These are phyloP conservation scores for Tethya wilhelma DNA, from an alignment of 37 sponge, comb jelly and placozoan genomes.

Conservation along the genomic window DNA sequence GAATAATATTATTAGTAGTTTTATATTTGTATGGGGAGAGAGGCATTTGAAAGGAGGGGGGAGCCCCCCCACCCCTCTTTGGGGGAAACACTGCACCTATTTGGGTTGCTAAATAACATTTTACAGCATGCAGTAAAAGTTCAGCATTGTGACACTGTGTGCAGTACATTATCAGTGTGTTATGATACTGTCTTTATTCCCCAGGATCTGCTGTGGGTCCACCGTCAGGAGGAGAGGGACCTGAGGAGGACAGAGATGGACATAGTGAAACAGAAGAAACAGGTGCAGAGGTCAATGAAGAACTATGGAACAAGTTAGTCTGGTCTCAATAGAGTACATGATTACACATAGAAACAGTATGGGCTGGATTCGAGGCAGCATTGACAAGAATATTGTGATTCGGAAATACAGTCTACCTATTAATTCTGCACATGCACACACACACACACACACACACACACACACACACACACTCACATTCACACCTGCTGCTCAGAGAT, in stretches of 20 bases:
- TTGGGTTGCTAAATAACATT: no score
- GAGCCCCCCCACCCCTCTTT: no score
- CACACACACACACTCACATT: not conserved
- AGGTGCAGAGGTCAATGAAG: slow-evolving; percentile 53
- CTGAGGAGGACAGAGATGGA: slow-evolving; percentile 71
- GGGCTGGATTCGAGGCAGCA: not conserved
- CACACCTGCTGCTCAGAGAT: slow-evolving; percentile 31
- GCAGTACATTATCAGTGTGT: no score
- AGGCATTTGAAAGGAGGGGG: no score
- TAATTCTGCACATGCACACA: not conserved
- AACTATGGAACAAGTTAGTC: slow-evolving; percentile 62
- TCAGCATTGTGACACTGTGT: no score
- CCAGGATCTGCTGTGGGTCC: slow-evolving; percentile 87
- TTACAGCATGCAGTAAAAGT: no score
- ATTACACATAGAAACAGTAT: no score
- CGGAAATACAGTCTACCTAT: no score
- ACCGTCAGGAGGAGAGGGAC: slow-evolving; percentile 84
- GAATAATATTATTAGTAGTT: no score
- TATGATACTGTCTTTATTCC: not conserved
- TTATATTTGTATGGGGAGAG: no score
- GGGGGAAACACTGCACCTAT: no score
- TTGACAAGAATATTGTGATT: no score
- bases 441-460: not conserved
- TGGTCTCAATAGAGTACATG: not conserved
- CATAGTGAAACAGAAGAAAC: slow-evolving; percentile 55